Evolutionary conservation across 2,113 vertebrate genomes (phyloP).

Genomic region (Corythornis vintsioides): DNA sequence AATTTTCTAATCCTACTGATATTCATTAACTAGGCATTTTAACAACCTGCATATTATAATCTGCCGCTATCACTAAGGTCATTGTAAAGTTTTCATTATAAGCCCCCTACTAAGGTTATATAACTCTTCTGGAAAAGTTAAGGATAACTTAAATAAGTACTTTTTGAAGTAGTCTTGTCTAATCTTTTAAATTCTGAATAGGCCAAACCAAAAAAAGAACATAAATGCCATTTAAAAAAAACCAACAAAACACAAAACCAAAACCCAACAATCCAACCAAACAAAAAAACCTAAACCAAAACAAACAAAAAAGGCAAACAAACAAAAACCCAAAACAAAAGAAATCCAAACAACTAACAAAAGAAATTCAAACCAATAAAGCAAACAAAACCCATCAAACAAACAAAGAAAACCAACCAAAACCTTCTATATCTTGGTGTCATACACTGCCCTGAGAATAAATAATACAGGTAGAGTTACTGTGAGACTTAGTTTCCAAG

Average conservation of each 20-base stretch:
- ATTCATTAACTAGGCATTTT: constrained; percentile 53
- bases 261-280: rapidly evolving
- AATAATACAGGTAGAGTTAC: background rate
- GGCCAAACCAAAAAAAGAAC: background rate
- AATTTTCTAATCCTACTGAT: constrained; percentile 48
- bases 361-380: no score
- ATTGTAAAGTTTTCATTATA: constrained; percentile 1
- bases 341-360: no score
- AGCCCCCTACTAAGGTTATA: background rate
- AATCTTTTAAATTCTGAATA: background rate
- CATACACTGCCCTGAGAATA: background rate
- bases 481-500: background rate
- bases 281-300: no score
- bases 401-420: background rate
- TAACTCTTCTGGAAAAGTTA: constrained; percentile 3
- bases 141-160: background rate
- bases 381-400: no score
- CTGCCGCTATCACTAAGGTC: background rate
- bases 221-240: background rate
- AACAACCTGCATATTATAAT: constrained; percentile 23
- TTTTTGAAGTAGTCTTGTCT: background rate
- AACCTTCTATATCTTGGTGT: background rate
- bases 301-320: background rate
- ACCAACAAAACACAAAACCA: no score
- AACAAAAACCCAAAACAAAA: background rate